phyloP scores from a whole-genome alignment of 2,888 invertebrate genomes.

The Mythimna albipuncta region DNA sequence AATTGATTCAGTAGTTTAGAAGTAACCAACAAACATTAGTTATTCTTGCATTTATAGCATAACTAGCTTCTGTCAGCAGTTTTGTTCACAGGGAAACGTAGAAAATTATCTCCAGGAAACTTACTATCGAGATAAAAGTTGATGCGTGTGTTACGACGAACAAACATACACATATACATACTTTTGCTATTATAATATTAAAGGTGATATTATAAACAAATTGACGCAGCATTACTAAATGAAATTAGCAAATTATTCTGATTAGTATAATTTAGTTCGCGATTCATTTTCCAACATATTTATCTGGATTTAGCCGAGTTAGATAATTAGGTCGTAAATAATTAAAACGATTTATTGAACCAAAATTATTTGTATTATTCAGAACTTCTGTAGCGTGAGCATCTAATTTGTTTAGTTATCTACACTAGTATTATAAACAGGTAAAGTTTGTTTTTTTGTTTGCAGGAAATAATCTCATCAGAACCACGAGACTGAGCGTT shows the following conservation, averaged over 20 bases:
- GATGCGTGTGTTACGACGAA: not conserved
- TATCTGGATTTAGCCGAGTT: conserved; percentile 26
- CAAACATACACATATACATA: not conserved
- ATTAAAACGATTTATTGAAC: conserved; percentile 25
- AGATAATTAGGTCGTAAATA: conserved; percentile 35
- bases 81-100: not conserved
- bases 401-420: conserved; percentile 2
- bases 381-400: conserved; percentile 6
- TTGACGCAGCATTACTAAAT: conserved; percentile 30
- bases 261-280: conserved; percentile 32
- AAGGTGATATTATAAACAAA: conserved; percentile 33
- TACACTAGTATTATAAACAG: not conserved
- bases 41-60: too few species aligned
- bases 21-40: too few species aligned
- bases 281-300: conserved; percentile 44
- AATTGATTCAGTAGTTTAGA: too few species aligned
- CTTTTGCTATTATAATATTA: not conserved
- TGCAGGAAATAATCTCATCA: too few species aligned
- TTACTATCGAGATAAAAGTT: not conserved
- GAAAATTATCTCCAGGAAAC: not conserved
- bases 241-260: conserved; percentile 47
- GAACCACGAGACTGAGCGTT: too few species aligned
- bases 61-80: not conserved
- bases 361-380: conserved; percentile 26
- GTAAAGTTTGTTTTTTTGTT: too few species aligned